Evolutionary conservation across 1,140 invertebrate genomes (phyloP).

Genomic region (Meloidogyne floridensis): DNA sequence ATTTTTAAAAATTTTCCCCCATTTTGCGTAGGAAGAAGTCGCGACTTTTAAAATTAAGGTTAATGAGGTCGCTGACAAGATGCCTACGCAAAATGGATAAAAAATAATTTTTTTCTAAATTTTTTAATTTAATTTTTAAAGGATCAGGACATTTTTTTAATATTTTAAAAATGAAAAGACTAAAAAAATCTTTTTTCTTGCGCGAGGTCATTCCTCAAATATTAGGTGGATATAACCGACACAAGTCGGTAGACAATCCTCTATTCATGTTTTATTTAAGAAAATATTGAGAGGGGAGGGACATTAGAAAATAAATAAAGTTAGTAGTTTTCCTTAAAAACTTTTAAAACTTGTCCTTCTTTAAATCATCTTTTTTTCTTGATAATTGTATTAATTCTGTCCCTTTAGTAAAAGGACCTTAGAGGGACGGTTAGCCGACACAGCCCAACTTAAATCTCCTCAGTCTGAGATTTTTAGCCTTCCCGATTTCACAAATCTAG

Average conservation of each 20-base stretch:
- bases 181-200: neutral
- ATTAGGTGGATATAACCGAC: neutral
- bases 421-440: too few relatives aligned
- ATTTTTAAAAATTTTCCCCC: neutral
- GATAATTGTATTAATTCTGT: too few relatives aligned
- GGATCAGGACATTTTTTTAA: neutral
- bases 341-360: too few relatives aligned
- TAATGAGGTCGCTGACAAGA: constrained; percentile 25
- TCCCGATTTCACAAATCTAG: too few relatives aligned
- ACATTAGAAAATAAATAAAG: neutral
- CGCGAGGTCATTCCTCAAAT: neutral
- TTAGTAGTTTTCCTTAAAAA: too few relatives aligned
- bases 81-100: constrained; percentile 31
- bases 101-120: neutral
- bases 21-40: constrained; percentile 27
- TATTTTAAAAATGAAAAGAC: neutral
- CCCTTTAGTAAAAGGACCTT: too few relatives aligned
- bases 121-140: neutral
- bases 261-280: neutral
- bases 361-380: too few relatives aligned
- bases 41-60: neutral
- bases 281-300: neutral
- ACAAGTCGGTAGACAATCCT: neutral
- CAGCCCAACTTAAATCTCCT: too few relatives aligned
- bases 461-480: too few relatives aligned